Evolutionary conservation across 2,797 vertebrate species (phyloP).

Genomic region (Thripadectes ignobilis): DNA sequence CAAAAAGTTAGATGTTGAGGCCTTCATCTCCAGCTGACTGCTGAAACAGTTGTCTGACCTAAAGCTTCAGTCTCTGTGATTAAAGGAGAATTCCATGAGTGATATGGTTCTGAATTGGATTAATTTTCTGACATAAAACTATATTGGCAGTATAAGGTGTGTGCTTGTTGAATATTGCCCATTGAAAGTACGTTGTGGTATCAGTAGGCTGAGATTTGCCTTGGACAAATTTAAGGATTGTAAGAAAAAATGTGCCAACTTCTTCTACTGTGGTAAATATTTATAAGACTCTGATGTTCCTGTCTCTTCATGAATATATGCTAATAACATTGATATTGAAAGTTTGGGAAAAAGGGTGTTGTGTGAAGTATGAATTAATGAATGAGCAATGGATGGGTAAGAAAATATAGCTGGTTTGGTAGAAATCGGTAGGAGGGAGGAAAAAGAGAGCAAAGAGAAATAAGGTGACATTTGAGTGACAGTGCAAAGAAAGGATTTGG

Average conservation of each 20-base stretch:
- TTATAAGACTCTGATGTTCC: neutral
- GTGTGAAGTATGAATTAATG: neutral
- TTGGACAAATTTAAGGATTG: neutral
- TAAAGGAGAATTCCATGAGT: neutral
- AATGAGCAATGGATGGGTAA: neutral
- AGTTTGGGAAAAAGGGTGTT: neutral
- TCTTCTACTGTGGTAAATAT: neutral
- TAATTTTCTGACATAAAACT: neutral
- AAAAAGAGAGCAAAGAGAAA: neutral
- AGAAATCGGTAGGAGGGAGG: neutral
- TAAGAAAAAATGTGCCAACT: neutral
- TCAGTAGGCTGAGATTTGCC: neutral
- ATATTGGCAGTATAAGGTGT: neutral
- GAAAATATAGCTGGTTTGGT: neutral
- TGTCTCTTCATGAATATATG: neutral
- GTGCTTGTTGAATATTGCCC: neutral
- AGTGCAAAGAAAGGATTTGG: conserved; percentile 23
- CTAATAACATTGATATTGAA: neutral
- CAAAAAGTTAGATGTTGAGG: neutral
- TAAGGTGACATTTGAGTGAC: conserved; percentile 4
- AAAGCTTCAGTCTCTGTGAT: neutral
- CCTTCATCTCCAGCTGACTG: neutral
- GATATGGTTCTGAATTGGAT: neutral
- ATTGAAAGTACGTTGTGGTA: neutral
- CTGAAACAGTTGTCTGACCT: neutral